Percentiles rank a stretch among this genome's conserved stretches.
Evolutionary conservation across 92 coral and sea anemone species (phyloP).

Genomic region (Paramuricea clavata): DNA sequence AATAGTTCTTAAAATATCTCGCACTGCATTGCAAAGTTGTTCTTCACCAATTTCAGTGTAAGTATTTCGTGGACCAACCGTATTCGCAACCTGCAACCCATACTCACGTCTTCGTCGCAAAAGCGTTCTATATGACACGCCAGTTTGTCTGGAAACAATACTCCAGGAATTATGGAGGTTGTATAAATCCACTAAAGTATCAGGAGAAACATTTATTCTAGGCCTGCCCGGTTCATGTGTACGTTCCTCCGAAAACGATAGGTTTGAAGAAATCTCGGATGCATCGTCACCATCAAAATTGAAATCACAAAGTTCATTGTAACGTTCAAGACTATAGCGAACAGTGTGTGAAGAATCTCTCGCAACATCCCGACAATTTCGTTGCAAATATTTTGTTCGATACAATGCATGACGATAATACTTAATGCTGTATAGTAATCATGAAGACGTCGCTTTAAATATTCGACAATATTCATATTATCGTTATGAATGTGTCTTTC

Average conservation of each 20-base stretch:
- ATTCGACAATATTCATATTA: constrained; percentile 49
- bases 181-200: constrained; percentile 37
- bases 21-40: constrained; percentile 41
- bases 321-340: constrained; percentile 31
- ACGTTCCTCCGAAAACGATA: constrained; percentile 15
- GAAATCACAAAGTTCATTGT: constrained; percentile 41
- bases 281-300: constrained; percentile 33
- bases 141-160: constrained; percentile 49
- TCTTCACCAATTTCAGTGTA: constrained; percentile 40
- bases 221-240: constrained; percentile 43
- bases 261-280: neutral
- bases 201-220: constrained; percentile 18
- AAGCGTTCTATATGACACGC: constrained; percentile 50
- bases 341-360: constrained; percentile 40
- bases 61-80: constrained; percentile 49
- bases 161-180: constrained; percentile 48
- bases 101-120: constrained; percentile 52
- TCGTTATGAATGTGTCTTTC: constrained; percentile 60
- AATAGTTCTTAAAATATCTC: constrained; percentile 26
- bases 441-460: constrained; percentile 56
- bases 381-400: constrained; percentile 48
- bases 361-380: constrained; percentile 23
- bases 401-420: constrained; percentile 55
- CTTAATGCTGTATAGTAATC: constrained; percentile 46
- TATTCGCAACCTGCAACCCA: constrained; percentile 28